Conservation (phyloP, 2,888 invertebrate species). For the Sesamia inferens region DNA sequence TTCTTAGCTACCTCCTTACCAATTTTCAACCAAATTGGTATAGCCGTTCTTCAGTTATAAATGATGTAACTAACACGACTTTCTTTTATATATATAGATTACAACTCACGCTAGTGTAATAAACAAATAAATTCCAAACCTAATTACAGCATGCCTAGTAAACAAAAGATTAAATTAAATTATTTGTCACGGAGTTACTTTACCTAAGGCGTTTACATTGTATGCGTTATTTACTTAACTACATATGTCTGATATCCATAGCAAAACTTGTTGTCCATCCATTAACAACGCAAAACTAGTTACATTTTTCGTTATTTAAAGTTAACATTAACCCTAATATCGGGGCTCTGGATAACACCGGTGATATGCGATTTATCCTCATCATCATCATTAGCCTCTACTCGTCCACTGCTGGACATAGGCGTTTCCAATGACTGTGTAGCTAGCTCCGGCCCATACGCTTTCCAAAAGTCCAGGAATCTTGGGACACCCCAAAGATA, state of each 20-base stretch:
- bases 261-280: constrained; percentile 42
- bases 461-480: not conserved
- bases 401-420: too few relatives aligned
- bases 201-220: not conserved
- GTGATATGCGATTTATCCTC: too few relatives aligned
- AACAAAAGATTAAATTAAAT: too few relatives aligned
- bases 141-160: too few relatives aligned
- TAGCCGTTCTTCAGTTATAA: too few relatives aligned
- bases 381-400: too few relatives aligned
- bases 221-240: constrained; percentile 23
- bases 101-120: too few relatives aligned
- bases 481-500: not conserved
- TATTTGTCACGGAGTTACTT: constrained; percentile 14
- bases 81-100: too few relatives aligned
- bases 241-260: constrained; percentile 26
- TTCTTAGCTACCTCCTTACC: too few relatives aligned
- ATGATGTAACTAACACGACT: too few relatives aligned
- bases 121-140: too few relatives aligned
- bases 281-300: constrained; percentile 35
- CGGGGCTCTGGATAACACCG: not conserved
- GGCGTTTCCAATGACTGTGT: not conserved
- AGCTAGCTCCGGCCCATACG: not conserved
- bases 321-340: not conserved
- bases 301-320: constrained; percentile 8
- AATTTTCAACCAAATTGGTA: too few relatives aligned